Percentiles rank a stretch among this genome's conserved stretches.
phyloP scores from a whole-genome alignment of 2,113 vertebrate genomes.

The Petaurus breviceps region DNA sequence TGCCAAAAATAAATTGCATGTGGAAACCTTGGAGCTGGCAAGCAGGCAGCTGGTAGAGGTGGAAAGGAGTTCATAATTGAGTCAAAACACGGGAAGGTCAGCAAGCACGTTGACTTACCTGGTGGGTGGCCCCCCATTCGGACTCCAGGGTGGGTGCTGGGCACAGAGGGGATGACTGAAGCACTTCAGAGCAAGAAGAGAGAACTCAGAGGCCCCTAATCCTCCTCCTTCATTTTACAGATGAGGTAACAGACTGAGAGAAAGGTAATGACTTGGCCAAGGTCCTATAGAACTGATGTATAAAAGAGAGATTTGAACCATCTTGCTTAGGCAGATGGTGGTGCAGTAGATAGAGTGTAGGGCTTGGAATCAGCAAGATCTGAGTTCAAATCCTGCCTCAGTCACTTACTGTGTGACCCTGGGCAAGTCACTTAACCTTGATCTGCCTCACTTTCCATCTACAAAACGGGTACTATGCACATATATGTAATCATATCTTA shows the following conservation, averaged over 20 bases:
- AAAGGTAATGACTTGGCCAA: neutral
- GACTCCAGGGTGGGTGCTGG: neutral
- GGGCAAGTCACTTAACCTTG: neutral
- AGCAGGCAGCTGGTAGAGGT: neutral
- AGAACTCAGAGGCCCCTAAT: too few relatives aligned
- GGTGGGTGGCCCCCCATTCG: neutral
- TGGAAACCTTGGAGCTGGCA: slow-evolving; percentile 30
- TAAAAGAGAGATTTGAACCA: neutral
- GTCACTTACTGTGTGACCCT: neutral
- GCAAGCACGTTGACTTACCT: neutral
- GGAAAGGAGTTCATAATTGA: neutral
- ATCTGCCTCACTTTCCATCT: neutral
- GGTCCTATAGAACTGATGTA: neutral
- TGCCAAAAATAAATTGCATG: slow-evolving; percentile 74
- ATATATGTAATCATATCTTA: too few relatives aligned
- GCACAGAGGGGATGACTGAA: neutral
- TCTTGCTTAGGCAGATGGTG: neutral
- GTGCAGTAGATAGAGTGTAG: neutral
- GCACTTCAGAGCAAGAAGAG: neutral
- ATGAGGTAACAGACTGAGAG: neutral
- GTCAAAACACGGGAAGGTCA: neutral
- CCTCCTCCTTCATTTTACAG: neutral
- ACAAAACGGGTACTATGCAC: neutral
- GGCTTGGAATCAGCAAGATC: neutral
- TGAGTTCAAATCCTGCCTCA: neutral